These are phyloP conservation scores for Exocentrus adspersus DNA, from an alignment of 2,888 invertebrate genomes.

Conservation along the genomic window DNA sequence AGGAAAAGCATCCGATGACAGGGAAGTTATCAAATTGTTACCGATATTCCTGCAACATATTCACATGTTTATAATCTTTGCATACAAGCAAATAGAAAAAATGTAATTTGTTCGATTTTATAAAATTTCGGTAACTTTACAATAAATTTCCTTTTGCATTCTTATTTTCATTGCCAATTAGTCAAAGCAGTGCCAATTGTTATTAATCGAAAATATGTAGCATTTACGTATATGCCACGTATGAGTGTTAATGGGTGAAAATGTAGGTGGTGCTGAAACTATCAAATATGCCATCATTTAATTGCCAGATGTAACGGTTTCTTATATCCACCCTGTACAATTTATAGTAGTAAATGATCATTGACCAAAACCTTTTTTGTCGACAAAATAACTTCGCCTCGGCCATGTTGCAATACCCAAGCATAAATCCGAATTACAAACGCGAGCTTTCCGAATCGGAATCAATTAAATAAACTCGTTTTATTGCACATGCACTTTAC, in stretches of 20 bases:
- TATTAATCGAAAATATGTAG: not conserved
- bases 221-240: not conserved
- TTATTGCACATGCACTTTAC: constrained; percentile 8
- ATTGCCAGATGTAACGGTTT: not conserved
- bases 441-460: constrained; percentile 7
- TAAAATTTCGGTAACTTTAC: not conserved
- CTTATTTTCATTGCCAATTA: constrained; percentile 8
- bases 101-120: not conserved
- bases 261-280: not conserved
- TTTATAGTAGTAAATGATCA: too few relatives aligned
- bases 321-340: too few relatives aligned
- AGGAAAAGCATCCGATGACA: constrained; percentile 13
- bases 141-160: not conserved
- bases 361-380: too few relatives aligned
- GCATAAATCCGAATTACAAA: constrained; percentile 2
- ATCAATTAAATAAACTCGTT: constrained; percentile 17
- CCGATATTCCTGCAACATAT: constrained; percentile 23
- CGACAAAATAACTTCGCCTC: too few relatives aligned
- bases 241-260: constrained; percentile 1
- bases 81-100: not conserved
- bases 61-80: not conserved
- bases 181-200: constrained; percentile 5
- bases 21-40: constrained; percentile 20
- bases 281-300: not conserved
- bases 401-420: not conserved